A percentile compares a stretch with the other conserved stretches of the same genome.
phyloP scores from a whole-genome alignment of 1,140 invertebrate species.

The Aricia agestis region DNA sequence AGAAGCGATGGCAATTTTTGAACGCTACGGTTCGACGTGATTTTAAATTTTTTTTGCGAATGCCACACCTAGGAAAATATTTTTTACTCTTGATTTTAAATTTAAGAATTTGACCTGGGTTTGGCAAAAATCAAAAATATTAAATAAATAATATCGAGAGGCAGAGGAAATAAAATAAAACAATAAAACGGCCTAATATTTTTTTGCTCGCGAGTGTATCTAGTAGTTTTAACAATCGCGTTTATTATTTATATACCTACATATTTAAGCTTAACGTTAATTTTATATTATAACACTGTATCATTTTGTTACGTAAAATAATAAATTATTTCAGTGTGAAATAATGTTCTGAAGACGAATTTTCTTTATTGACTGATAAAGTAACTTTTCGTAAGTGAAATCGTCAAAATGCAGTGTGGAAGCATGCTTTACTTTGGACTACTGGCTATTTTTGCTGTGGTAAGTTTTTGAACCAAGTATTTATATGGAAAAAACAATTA shows the following conservation, averaged over 20 bases:
- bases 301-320: slow-evolving; percentile 12
- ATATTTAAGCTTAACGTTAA: too few species aligned
- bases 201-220: too few species aligned
- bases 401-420: slow-evolving; percentile 28
- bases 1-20: not conserved
- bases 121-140: too few species aligned
- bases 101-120: too few species aligned
- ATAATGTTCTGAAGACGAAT: slow-evolving; percentile 22
- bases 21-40: not conserved
- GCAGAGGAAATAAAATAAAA: too few species aligned
- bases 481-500: too few species aligned
- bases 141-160: too few species aligned
- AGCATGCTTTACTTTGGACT: slow-evolving; percentile 44
- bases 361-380: slow-evolving; percentile 55
- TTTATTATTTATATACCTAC: too few species aligned
- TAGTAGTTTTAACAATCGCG: too few species aligned
- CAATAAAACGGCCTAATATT: too few species aligned
- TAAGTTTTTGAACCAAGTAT: slow-evolving; percentile 36
- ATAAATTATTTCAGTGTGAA: slow-evolving; percentile 15
- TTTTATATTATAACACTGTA: not conserved
- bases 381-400: slow-evolving; percentile 43
- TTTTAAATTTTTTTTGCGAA: not conserved
- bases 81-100: too few species aligned
- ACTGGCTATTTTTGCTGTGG: slow-evolving; percentile 34
- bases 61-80: too few species aligned